Base-by-base conservation (phyloP, 2,888 invertebrate species). In the Lasioglossum oenotherae region DNA sequence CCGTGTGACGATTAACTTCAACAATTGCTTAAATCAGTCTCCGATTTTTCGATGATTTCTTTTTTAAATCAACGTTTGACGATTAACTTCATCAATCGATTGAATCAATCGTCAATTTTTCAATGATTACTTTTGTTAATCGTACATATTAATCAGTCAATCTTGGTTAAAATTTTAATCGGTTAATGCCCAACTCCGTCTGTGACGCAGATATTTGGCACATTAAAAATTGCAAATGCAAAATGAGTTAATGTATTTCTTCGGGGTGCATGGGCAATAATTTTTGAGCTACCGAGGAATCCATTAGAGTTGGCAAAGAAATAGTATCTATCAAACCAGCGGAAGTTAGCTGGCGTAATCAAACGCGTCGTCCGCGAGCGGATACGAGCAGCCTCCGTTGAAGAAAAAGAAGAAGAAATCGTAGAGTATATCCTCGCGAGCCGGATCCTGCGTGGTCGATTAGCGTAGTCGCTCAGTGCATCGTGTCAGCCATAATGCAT, bases 301-400 rank as follows among this genome's bases (percentile, higher is more conserved):
- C 71, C 41, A 71, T 71, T 71, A 71, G n/a, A n/a, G n/a, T 14
- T 41, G n/a, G 6, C n/a, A 2, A n/a, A 5, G 38, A 73, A 27
- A 73, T 71, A 4, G 35, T 19, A 31, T 6, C 12, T 41, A 23
- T 19, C 3, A 35, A 23, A 38, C n/a, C 23, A 19, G 2, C 35
- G 46, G 35, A 46, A 41, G 16, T 46, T 8, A 41, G 16, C 16
- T 46, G 38, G 3, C 38, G 27, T 38, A 69, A 72, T 80, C 31
- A 74, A 80, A 81, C 53, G 38, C 19, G 8, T 79, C 67, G 19
- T 78, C 64, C 73, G 41, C n/a, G 78, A 72, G 53, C 73, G 49
- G 27, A 46, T 35, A 53, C 49, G 64, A 74, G 53, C 41, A 44
- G 73, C 23, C 19, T 38, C 27, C 38, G 23, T 69, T 16, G 27